phyloP scores from a whole-genome alignment of 2,797 vertebrate genomes.

The Petrocephalus sullivani region DNA sequence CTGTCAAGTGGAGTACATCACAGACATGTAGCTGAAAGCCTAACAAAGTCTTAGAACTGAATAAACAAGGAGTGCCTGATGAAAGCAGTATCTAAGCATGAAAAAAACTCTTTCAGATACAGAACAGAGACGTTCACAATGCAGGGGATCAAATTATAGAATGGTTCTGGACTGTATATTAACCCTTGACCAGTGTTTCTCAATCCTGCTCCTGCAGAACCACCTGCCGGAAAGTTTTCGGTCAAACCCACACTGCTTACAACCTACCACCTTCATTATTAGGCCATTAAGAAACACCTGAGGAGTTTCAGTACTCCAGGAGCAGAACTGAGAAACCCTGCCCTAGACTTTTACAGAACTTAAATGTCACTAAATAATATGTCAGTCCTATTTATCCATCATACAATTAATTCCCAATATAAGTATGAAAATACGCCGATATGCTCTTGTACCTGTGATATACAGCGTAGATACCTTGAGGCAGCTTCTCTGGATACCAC shows the following conservation, averaged over 20 bases:
- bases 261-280: no score
- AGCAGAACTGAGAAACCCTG: no score
- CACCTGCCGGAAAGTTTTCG: no score
- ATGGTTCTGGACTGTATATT: not conserved
- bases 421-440: not conserved
- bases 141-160: not conserved
- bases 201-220: no score
- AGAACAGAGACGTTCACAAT: not conserved
- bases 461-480: slow-evolving; percentile 80
- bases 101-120: not conserved
- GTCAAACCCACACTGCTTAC: no score
- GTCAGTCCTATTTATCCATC: not conserved
- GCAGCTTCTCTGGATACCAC: slow-evolving; percentile 71
- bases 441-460: slow-evolving; percentile 79
- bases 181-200: not conserved
- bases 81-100: not conserved
- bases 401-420: not conserved
- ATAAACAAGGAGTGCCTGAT: not conserved
- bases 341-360: not conserved
- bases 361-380: not conserved
- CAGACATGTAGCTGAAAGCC: not conserved
- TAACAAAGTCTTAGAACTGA: not conserved
- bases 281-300: no score
- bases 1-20: slow-evolving; percentile 54
- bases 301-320: no score